These are phyloP conservation scores for Fringilla coelebs DNA, from an alignment of 2,797 vertebrate genomes.

Conservation along the genomic window DNA sequence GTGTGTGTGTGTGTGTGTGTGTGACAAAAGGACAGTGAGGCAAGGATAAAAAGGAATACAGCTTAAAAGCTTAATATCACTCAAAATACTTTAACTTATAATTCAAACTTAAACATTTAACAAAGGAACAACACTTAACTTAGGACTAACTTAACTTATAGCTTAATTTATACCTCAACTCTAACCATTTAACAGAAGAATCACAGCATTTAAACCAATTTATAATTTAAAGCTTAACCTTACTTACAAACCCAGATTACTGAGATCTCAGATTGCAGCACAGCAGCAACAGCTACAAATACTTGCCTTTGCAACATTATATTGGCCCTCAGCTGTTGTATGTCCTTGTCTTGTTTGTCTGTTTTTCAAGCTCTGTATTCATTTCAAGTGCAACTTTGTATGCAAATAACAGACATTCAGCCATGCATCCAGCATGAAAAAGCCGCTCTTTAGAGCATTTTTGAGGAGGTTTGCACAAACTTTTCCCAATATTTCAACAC, in stretches of 20 bases:
- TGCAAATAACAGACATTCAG: neutral
- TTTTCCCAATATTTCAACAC: neutral
- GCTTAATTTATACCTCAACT: neutral
- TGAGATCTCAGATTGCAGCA: neutral
- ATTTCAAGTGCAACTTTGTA: neutral
- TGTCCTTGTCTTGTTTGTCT: neutral
- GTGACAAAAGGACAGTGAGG: neutral
- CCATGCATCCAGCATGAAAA: rapidly evolving
- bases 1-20: no score
- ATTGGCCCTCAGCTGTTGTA: neutral
- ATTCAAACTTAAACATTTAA: neutral
- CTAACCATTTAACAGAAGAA: neutral
- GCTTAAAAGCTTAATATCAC: neutral
- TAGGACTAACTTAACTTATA: neutral
- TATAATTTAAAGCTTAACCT: neutral
- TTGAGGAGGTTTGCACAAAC: neutral
- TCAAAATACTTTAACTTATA: neutral
- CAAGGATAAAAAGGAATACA: neutral
- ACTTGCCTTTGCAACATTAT: neutral
- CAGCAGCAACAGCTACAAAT: neutral
- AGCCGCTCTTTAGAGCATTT: rapidly evolving
- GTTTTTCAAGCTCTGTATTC: neutral
- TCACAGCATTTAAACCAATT: neutral
- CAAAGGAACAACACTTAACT: neutral
- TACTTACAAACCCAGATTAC: neutral